phyloP scores from a whole-genome alignment of 2,113 vertebrate genomes.

The Siniperca knerii region DNA sequence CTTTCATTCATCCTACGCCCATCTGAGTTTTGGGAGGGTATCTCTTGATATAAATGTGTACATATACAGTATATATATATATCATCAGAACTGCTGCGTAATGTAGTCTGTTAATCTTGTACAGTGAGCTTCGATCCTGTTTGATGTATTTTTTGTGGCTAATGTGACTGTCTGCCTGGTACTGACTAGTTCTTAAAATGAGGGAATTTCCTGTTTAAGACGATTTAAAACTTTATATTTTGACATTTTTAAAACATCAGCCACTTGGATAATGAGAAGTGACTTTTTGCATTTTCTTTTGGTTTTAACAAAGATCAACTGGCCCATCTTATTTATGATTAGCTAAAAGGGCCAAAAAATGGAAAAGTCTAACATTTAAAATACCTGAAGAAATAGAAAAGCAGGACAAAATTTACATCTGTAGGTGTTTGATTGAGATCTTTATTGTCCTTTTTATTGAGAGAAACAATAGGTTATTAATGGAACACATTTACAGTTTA shows the following conservation, averaged over 20 bases:
- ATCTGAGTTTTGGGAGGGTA: neutral
- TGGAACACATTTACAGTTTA: neutral
- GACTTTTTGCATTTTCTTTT: neutral
- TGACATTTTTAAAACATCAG: neutral
- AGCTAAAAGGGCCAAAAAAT: neutral
- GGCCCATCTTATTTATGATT: neutral
- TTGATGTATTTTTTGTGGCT: conserved; percentile 40
- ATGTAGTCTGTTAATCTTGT: conserved; percentile 29
- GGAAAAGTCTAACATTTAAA: neutral
- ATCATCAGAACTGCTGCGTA: conserved; percentile 12
- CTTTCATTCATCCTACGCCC: neutral
- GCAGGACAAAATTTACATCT: neutral
- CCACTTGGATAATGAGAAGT: neutral
- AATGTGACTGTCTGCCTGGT: conserved; percentile 29
- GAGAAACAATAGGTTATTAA: neutral
- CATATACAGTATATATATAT: conserved; percentile 19
- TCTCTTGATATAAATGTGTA: conserved; percentile 6
- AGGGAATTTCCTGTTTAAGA: neutral
- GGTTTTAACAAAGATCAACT: neutral
- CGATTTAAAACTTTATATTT: neutral
- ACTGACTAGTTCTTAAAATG: conserved; percentile 10
- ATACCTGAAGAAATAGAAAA: neutral
- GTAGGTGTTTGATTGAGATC: neutral
- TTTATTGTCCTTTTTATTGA: neutral
- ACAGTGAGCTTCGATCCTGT: conserved; percentile 19